These are phyloP conservation scores for Planiliza haematocheilus DNA, from an alignment of 2,113 vertebrate species.

Conservation along the genomic window DNA sequence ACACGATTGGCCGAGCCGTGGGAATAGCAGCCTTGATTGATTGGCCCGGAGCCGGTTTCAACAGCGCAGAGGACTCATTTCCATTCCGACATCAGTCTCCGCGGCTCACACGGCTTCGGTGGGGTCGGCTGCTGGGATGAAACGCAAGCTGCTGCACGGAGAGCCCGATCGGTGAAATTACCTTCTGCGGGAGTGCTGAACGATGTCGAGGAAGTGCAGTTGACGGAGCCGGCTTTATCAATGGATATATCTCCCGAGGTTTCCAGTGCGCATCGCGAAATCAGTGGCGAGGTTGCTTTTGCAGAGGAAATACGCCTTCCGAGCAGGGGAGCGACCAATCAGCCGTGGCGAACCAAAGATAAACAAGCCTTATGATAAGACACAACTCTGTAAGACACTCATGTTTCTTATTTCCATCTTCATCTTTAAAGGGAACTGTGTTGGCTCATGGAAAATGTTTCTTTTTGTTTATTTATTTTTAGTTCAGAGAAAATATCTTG, in stretches of 20 bases:
- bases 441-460: neutral
- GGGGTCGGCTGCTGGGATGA: conserved; percentile 49
- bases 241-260: conserved; percentile 72
- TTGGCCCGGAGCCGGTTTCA: conserved; percentile 76
- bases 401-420: neutral
- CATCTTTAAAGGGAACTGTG: neutral
- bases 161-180: conserved; percentile 21
- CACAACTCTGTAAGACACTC: conserved; percentile 75
- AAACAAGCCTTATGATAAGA: conserved; percentile 82
- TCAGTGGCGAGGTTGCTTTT: conserved; percentile 60
- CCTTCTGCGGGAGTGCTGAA: neutral
- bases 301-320: conserved; percentile 78
- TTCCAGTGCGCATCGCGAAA: conserved; percentile 57
- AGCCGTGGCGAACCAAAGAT: conserved; percentile 79
- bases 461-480: neutral
- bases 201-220: conserved; percentile 49
- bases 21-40: conserved; percentile 73
- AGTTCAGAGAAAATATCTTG: neutral
- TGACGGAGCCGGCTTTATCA: conserved; percentile 51
- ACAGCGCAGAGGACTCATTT: conserved; percentile 61
- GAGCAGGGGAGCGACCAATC: conserved; percentile 70
- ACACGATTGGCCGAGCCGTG: conserved; percentile 75
- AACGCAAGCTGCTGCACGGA: conserved; percentile 21
- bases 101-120: conserved; percentile 37
- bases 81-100: conserved; percentile 70